These are phyloP conservation scores for Brienomyrus brachyistius DNA, from an alignment of 2,113 vertebrate genomes.

Conservation along the genomic window DNA sequence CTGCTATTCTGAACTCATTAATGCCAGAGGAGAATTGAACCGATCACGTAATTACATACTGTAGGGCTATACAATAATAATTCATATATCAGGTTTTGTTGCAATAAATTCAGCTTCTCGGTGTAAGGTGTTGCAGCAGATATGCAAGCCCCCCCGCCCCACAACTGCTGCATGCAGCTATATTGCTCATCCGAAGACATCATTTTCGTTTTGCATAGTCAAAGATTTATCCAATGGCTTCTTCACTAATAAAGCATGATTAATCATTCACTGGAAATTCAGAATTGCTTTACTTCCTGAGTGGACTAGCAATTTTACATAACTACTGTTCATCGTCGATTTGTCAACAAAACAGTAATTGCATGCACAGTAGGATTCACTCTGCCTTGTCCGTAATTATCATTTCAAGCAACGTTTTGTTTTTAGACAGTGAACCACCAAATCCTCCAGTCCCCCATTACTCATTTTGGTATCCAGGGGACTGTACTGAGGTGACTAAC, in stretches of 20 bases:
- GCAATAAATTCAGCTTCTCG: background rate
- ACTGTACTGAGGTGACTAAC: background rate
- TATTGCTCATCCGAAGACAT: background rate
- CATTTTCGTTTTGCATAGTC: background rate
- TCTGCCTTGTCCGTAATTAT: background rate
- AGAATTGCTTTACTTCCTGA: background rate
- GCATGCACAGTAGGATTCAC: background rate
- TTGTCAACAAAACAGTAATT: background rate
- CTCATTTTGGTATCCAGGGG: background rate
- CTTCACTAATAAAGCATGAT: background rate
- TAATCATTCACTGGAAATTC: background rate
- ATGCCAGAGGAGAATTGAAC: slow-evolving; percentile 1
- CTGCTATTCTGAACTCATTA: background rate
- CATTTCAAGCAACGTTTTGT: background rate
- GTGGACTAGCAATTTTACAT: background rate
- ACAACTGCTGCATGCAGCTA: background rate
- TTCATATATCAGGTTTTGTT: background rate
- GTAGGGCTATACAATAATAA: background rate
- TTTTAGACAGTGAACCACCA: background rate
- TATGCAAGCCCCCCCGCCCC: background rate
- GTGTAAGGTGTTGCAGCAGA: background rate
- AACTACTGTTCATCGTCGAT: background rate
- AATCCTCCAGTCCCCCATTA: background rate
- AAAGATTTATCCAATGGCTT: background rate
- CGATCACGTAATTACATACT: background rate